Base-by-base conservation (phyloP, 2,797 vertebrate species). In the Smutsia temminckii region DNA sequence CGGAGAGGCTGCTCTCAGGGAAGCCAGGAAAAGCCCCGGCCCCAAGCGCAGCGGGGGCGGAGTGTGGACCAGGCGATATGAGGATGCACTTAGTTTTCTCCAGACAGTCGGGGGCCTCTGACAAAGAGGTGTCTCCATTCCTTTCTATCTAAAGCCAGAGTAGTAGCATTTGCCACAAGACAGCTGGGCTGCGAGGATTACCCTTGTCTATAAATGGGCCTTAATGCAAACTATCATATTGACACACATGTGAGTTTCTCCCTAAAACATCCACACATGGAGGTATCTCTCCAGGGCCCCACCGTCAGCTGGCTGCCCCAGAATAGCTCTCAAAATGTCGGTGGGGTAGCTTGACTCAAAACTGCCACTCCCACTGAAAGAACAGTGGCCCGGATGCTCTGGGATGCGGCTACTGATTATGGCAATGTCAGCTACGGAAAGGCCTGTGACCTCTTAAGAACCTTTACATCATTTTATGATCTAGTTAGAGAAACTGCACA, bases 21-120 rank as follows among this genome's bases (percentile, higher is more conserved):
- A 74, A 27, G 64, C 34, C 69, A 66, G 55, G 80, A 37, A 59
- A 89, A 91, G 79, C 42, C 91, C 11, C 0, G 27, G 59, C 78
- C 61, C 72, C 53, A 42, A 55, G 55, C 55, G 37, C 49, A 81
- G 61, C 27, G 51, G 53, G 66, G 55, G 92, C 71, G 3, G 23
- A 78, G 46, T 40, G 9, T 1, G 46, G 20, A 23, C 46, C 57
- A 63, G 85, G 74, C 93, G 66, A 71, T 37, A 46, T 2, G 46
- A 77, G 83, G 85, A 81, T 29, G 51, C 4, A 27, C 74, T 72
- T 32, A 12, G 40, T 59, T 79, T 92, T 81, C 72, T n/a, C 71
- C 94, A 96, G 97, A 97, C 97, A 96, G 78, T 57, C 85, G 89
- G 97, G 96, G 96, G 96, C 96, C 96, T 74, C 78, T 51, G 77